phyloP scores from a whole-genome alignment of 2,113 vertebrate species.

The Centropus bengalensis region DNA sequence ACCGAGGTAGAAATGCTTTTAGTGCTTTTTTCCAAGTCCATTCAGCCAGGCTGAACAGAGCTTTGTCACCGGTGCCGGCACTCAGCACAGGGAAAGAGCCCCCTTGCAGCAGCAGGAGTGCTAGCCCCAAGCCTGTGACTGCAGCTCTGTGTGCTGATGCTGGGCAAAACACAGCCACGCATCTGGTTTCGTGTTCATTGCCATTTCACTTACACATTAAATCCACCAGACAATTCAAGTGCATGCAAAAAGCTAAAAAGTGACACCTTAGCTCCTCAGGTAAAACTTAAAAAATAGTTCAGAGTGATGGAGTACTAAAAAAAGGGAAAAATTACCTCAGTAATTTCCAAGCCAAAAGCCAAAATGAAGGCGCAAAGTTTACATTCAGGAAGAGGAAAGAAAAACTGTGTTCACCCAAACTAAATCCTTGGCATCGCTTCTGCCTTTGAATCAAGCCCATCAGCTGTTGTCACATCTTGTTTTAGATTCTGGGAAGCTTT shows the following conservation, averaged over 20 bases:
- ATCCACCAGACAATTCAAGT: not conserved
- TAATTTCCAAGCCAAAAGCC: not conserved
- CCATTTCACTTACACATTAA: not conserved
- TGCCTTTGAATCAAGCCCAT: not conserved
- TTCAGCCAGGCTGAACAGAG: not conserved
- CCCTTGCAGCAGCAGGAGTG: not conserved
- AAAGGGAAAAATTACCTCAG: not conserved
- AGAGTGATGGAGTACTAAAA: not conserved
- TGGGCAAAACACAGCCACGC: not conserved
- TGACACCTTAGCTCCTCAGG: not conserved
- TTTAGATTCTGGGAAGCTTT: not conserved
- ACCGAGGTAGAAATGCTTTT: not conserved
- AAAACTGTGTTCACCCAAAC: fast-evolving
- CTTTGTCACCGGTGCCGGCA: fast-evolving
- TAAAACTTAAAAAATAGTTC: not conserved
- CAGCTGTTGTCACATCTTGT: not conserved
- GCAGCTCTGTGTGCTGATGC: not conserved
- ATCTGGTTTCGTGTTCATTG: not conserved
- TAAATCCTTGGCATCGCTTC: not conserved
- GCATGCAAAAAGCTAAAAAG: not conserved
- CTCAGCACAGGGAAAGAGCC: fast-evolving
- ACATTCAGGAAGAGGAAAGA: not conserved
- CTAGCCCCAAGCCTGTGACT: not conserved
- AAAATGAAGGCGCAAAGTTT: not conserved
- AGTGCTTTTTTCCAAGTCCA: not conserved